These are phyloP conservation scores for Trachelus troglodyta DNA, from an alignment of 2,888 invertebrate genomes.

Conservation along the genomic window DNA sequence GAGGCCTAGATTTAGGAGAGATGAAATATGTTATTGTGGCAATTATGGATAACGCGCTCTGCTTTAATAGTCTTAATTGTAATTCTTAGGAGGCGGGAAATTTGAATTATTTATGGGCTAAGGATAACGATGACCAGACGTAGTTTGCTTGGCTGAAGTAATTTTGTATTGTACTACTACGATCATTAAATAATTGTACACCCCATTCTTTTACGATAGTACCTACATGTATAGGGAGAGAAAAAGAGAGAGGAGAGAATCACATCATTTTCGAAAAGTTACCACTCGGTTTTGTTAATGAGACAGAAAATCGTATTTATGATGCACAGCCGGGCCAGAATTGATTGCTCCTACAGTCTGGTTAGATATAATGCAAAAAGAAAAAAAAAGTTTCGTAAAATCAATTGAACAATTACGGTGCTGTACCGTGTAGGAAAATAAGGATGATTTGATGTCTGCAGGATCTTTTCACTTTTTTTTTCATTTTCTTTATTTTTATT, in stretches of 20 bases:
- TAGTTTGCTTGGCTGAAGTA: too few species aligned
- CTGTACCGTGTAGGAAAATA: neutral
- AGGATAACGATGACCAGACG: constrained; percentile 17
- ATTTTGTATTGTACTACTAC: too few species aligned
- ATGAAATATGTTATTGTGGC: neutral
- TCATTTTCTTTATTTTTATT: neutral
- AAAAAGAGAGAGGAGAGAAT: too few species aligned
- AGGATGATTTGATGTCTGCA: neutral
- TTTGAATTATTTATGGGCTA: constrained; percentile 50
- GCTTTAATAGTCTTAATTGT: constrained; percentile 40
- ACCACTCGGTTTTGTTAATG: too few species aligned
- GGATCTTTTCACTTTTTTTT: neutral
- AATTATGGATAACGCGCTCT: neutral
- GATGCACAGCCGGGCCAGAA: neutral
- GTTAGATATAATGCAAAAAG: neutral
- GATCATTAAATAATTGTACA: too few species aligned
- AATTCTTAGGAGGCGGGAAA: constrained; percentile 39
- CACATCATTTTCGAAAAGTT: too few species aligned
- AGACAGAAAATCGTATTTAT: too few species aligned
- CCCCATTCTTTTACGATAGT: too few species aligned
- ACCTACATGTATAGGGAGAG: too few species aligned
- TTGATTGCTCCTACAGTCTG: neutral
- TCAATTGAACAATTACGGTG: neutral
- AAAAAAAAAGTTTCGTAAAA: neutral
- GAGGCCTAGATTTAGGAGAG: neutral